These are phyloP conservation scores for Temnothorax rugatulus DNA, from an alignment of 2,888 invertebrate species.

Conservation along the genomic window DNA sequence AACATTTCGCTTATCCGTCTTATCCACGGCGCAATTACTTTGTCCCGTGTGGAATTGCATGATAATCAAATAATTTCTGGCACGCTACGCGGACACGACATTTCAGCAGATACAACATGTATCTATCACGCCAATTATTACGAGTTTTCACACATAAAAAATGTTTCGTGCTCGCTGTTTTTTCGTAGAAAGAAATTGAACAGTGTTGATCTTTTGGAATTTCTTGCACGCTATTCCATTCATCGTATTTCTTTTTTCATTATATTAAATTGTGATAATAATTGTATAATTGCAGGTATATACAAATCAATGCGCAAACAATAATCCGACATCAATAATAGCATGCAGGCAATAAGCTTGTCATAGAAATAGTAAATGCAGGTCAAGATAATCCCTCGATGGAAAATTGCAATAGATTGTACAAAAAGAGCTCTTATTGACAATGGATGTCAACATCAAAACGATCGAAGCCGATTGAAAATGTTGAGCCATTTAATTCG, in stretches of 20 bases:
- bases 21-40: conserved; percentile 61
- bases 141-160: neutral
- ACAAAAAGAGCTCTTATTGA: neutral
- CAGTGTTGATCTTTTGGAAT: neutral
- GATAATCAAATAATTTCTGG: conserved; percentile 51
- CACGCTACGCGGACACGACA: conserved; percentile 36
- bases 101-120: conserved; percentile 9
- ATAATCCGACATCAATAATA: conserved; percentile 5
- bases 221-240: neutral
- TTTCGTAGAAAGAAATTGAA: neutral
- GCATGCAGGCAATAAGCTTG: neutral
- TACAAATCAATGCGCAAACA: neutral
- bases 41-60: conserved; percentile 41
- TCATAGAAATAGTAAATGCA: neutral
- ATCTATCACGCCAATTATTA: conserved; percentile 31
- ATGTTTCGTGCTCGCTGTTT: neutral
- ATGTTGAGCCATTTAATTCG: neutral
- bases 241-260: neutral
- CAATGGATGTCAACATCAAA: conserved; percentile 28
- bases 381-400: neutral
- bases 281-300: neutral
- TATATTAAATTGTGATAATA: neutral
- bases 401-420: conserved; percentile 1
- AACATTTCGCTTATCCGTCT: conserved; percentile 68
- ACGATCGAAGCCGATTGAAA: conserved; percentile 10